Evolutionary conservation across 2,888 invertebrate genomes (phyloP), one percentile per base, ranked within the genome.

Genomic region (Rhodophaea formosa): DNA sequence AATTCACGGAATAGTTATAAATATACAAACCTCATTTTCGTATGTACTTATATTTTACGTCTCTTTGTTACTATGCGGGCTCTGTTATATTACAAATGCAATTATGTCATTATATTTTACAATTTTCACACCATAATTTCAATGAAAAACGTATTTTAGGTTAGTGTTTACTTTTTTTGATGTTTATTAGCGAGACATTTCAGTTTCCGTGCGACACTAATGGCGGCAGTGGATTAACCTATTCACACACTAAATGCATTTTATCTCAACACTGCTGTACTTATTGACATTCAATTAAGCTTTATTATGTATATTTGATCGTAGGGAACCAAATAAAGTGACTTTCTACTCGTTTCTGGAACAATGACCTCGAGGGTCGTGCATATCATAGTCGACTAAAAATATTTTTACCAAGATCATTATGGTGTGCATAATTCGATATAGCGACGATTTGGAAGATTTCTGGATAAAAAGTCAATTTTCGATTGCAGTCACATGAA

Each of bases 171-270:
- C 90, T 80, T 86, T 87, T 81, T 87, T 84, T 87, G 87, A 88
- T 90, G 90, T 89, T 87, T 89, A 82, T 78, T 77, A 74, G 64
- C 60, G 75, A 87, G 86, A 88, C 89, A 86, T 88, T 87, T 85
- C 87, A 83, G 79, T 87, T 84, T 90, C 86, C 85, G 85, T 89
- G 84, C 84, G 78, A 88, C 89, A 88, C 85, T 91, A 90, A 91
- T 91, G 91, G 91, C 90, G 91, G 90, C 91, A 91, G 88, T 85
- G 79, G 76, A 86, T 87, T 90, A 91, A 90, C 91, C 90, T 91
- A 90, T 88, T 80, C 81, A 76, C 73, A 70, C 79, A 82, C 81
- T 82, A 83, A 79, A 71, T 69, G 70, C 68, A 35, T 67, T 79
- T 78, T 82, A 77, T 71, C 72, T 65, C 63, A 62, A 58, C 64